phyloP scores from a whole-genome alignment of 2,797 vertebrate genomes.

The Novumbra hubbsi region DNA sequence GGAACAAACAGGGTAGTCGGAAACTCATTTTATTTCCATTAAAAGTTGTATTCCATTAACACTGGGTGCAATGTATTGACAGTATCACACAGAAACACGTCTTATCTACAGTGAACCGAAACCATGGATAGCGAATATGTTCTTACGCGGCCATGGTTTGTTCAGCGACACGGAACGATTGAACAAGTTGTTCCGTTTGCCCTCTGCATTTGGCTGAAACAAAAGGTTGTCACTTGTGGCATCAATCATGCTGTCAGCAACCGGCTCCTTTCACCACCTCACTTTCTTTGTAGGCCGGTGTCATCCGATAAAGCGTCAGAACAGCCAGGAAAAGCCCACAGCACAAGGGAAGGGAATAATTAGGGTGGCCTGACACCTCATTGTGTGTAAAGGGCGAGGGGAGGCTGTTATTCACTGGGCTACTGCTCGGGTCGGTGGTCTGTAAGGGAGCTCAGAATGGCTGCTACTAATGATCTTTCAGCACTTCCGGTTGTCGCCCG shows the following conservation, averaged over 20 bases:
- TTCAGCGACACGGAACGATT: constrained; percentile 63
- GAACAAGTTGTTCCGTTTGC: constrained; percentile 64
- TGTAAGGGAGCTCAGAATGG: constrained; percentile 31
- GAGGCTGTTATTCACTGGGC: constrained; percentile 33
- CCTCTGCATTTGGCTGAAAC: constrained; percentile 61
- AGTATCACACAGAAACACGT: constrained; percentile 21
- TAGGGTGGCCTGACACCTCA: constrained; percentile 55
- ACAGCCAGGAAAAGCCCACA: constrained; percentile 48
- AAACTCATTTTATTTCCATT: constrained; percentile 46
- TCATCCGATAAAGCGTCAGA: constrained; percentile 57
- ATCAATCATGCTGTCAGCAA: constrained; percentile 66
- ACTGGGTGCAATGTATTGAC: constrained; percentile 37
- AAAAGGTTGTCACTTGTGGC: constrained; percentile 65
- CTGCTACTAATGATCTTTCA: constrained; percentile 45
- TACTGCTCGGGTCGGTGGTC: constrained; percentile 34
- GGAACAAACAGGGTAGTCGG: constrained; percentile 48
- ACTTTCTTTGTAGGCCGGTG: constrained; percentile 50
- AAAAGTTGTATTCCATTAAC: not conserved
- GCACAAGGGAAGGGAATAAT: constrained; percentile 48
- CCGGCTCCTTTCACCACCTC: constrained; percentile 43
- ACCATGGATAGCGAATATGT: constrained; percentile 55
- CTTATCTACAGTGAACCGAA: constrained; percentile 35
- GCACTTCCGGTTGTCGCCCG: constrained; percentile 24
- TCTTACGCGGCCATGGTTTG: constrained; percentile 56
- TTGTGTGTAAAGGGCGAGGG: constrained; percentile 16